phyloP scores from a whole-genome alignment of 2,113 vertebrate genomes.

The Indicator indicator region DNA sequence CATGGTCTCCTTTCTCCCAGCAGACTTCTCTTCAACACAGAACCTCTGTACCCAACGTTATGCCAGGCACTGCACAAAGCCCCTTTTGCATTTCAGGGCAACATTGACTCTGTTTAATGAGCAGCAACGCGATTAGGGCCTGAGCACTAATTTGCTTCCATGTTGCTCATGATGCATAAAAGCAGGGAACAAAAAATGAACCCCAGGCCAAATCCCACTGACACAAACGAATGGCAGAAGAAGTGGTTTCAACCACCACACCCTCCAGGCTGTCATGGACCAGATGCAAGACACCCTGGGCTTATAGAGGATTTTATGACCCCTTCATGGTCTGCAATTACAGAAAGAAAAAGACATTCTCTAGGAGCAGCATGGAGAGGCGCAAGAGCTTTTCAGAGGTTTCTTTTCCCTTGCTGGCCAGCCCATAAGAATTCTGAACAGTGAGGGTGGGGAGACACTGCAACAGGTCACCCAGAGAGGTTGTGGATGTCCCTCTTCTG shows the following conservation, averaged over 20 bases:
- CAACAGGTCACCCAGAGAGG: not conserved
- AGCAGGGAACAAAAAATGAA: not conserved
- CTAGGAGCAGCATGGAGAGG: not conserved
- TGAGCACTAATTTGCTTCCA: not conserved
- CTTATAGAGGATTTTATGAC: not conserved
- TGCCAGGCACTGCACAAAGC: not conserved
- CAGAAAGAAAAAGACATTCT: not conserved
- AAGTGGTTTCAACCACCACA: not conserved
- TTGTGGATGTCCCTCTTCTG: too few species aligned
- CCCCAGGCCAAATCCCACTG: not conserved
- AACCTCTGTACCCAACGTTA: rapidly evolving
- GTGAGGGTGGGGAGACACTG: not conserved
- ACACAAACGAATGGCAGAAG: not conserved
- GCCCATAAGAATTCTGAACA: rapidly evolving
- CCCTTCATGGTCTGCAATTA: not conserved
- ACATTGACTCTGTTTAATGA: rapidly evolving
- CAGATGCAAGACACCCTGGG: not conserved
- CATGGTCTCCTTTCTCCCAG: too few species aligned
- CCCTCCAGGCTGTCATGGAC: not conserved
- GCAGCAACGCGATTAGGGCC: not conserved
- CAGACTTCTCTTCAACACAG: rapidly evolving
- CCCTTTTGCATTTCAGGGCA: not conserved
- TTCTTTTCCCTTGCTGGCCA: constrained; percentile 63
- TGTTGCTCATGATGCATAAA: not conserved
- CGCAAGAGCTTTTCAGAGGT: not conserved